Evolutionary conservation across 2,797 vertebrate genomes (phyloP).

Genomic region (Rhyacichthys aspro): DNA sequence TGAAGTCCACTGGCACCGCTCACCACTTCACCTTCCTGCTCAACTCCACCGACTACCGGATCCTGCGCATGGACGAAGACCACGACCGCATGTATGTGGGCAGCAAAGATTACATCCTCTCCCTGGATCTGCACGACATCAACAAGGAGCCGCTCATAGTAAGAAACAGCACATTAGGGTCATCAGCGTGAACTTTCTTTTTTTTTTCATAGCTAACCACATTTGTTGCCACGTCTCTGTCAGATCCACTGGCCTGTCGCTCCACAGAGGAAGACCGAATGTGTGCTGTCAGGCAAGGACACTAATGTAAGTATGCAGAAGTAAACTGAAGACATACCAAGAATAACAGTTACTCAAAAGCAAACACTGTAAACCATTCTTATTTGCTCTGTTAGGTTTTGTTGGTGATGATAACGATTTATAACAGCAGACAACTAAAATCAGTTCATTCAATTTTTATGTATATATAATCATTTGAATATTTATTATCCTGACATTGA

Average conservation of each 20-base stretch:
- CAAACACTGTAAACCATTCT: background rate
- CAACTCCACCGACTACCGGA: constrained; percentile 96
- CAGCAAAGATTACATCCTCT: constrained; percentile 98
- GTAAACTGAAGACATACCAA: background rate
- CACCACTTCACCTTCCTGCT: constrained; percentile 98
- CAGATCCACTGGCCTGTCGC: constrained; percentile 98
- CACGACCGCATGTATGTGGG: constrained; percentile 99
- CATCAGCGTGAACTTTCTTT: background rate
- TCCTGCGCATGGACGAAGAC: constrained; percentile 97
- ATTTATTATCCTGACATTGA: constrained; percentile 36
- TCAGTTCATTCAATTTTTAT: background rate
- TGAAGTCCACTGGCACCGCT: constrained; percentile 92
- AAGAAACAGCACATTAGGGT: constrained; percentile 69
- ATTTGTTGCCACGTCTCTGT: constrained; percentile 18
- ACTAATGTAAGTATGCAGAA: constrained; percentile 86
- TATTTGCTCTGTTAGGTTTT: too few species aligned
- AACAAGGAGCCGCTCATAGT: constrained; percentile 99
- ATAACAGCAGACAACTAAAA: too few species aligned
- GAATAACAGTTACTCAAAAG: constrained; percentile 9
- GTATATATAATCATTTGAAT: constrained; percentile 27
- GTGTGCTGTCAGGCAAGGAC: constrained; percentile 95
- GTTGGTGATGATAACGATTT: too few species aligned
- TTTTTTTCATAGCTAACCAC: constrained; percentile 19
- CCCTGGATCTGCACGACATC: constrained; percentile 97
- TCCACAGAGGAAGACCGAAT: constrained; percentile 94